Percentiles rank a stretch among this genome's conserved stretches.
phyloP scores from a whole-genome alignment of 2,797 vertebrate species.

The Oreochromis mossambicus region DNA sequence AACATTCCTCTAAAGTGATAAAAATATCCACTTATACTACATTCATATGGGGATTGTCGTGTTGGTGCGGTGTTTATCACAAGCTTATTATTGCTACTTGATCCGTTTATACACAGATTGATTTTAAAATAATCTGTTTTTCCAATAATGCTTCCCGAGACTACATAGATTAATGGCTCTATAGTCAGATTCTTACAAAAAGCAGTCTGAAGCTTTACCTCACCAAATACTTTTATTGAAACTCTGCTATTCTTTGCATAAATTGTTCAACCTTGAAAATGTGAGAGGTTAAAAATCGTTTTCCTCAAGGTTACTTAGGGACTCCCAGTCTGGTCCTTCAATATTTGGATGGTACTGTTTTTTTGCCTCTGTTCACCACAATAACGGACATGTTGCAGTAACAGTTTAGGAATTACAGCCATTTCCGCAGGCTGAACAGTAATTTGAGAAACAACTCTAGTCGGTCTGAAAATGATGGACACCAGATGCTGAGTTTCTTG shows the following conservation, averaged over 20 bases:
- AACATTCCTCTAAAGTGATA: background rate
- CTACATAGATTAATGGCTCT: background rate
- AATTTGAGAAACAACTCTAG: background rate
- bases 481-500: background rate
- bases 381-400: background rate
- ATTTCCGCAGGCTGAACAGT: background rate
- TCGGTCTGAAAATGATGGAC: background rate
- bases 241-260: background rate
- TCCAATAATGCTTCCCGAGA: background rate
- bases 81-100: background rate
- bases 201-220: background rate
- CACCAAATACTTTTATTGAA: background rate
- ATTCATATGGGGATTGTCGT: background rate
- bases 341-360: background rate
- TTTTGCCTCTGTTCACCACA: background rate
- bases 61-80: slow-evolving; percentile 5
- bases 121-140: slow-evolving; percentile 26
- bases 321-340: background rate
- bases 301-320: background rate
- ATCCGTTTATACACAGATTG: slow-evolving; percentile 42
- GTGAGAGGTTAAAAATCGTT: background rate
- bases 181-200: background rate
- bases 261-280: background rate
- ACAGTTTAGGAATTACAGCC: background rate
- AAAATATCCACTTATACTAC: background rate